Evolutionary conservation across 2,797 vertebrate species (phyloP), one percentile per base, ranked within the genome.

Genomic region (Malurus splendens): DNA sequence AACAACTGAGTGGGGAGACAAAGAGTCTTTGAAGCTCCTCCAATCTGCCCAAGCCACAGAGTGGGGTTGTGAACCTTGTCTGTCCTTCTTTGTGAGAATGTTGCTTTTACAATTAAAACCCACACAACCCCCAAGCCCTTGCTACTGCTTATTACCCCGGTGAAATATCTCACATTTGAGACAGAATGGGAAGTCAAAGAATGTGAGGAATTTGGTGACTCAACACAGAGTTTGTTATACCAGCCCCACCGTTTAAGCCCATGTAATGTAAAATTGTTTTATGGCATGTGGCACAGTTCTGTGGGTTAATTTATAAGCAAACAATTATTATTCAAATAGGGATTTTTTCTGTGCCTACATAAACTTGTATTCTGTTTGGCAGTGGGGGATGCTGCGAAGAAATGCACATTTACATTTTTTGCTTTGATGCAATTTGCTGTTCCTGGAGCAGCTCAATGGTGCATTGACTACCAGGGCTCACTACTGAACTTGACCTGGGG

Each of bases 181-280:
- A 96, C 95, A 97, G 95, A 97, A 97, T 95, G 96, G 97, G 97
- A 98, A 98, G 97, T 97, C 93, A 86, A 95, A 97, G 98, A 98
- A 98, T 98, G 96, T 38, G 48, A 94, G 92, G 98, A 99, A 98
- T 98, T 97, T 97, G 96, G 97, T 98, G 98, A 98, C 97, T 98
- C 97, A 96, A 97, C 97, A 96, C 68, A 94, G 96, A 94, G 94
- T 93, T 97, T 93, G 95, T 96, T 95, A 94, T 93, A 73, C 86
- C 81, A 78, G 57, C 90, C 87, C 83, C 91, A 90, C 78, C 59
- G 45, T 90, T 71, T 75, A 80, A 94, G 81, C 70, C 90, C 68
- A 54, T 88, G 82, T 44, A 93, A 92, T 95, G 91, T 90, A 87
- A 95, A 79, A 95, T 94, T 97, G 94, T 91, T 94, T 89, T 89